phyloP scores from a whole-genome alignment of 2,113 vertebrate species.

The Hemibagrus wyckioides region DNA sequence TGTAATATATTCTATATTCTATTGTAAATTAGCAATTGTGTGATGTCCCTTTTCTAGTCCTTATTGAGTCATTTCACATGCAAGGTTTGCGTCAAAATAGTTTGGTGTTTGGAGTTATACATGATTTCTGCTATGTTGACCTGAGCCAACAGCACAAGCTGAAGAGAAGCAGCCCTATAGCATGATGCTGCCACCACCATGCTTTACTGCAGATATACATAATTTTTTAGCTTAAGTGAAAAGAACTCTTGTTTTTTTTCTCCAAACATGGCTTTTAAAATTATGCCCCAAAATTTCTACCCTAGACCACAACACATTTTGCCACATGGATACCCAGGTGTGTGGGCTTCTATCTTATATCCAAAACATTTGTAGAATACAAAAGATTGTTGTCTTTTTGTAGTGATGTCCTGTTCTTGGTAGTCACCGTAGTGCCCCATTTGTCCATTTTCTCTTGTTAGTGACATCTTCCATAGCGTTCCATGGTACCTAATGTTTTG shows the following conservation, averaged over 20 bases:
- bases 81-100: not conserved
- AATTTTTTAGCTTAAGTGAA: not conserved
- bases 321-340: not conserved
- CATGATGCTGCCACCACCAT: not conserved
- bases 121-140: not conserved
- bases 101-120: not conserved
- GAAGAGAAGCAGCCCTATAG: not conserved
- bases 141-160: not conserved
- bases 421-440: not conserved
- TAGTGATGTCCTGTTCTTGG: not conserved
- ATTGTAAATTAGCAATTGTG: not conserved
- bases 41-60: not conserved
- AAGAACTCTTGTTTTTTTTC: not conserved
- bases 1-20: conserved; percentile 22
- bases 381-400: not conserved
- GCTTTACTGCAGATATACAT: not conserved
- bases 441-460: too few relatives aligned
- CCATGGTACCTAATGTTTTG: too few relatives aligned
- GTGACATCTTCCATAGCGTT: too few relatives aligned
- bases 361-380: not conserved
- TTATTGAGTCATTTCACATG: not conserved
- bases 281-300: not conserved
- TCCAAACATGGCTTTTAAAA: not conserved
- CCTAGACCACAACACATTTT: not conserved
- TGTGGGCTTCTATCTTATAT: not conserved